Base-by-base conservation (phyloP, 2,888 invertebrate species). In the Halictus quadricinctus region DNA sequence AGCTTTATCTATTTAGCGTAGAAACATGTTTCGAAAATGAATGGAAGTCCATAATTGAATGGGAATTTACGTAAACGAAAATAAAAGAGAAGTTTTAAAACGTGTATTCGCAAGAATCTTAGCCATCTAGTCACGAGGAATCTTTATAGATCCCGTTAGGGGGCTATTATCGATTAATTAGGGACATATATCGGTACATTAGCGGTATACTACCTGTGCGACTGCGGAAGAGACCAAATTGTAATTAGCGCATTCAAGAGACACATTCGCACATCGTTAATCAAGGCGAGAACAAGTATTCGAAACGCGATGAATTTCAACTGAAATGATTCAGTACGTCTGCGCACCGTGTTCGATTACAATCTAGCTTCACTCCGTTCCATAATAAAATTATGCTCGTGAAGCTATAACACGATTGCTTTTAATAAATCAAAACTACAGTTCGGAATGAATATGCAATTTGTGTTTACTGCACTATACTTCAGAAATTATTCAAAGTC, bases 271-370 rank as follows among this genome's bases (percentile, higher is more conserved):
- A 60, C 29, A n/a, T 48, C 64, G 60, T 81, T 76, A 58, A 25
- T 12, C n/a, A 41, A 69, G 18, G 12, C 4, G 25, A 70, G 15
- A 64, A 64, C 46, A 75, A 75, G 13, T 50, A 72, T 64, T 64
- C 64, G 21, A 60, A 13, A 60, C 64, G 70, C 58, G 29, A 69
- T 76, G 60, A 72, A 76, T 80, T 79, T 81, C n/a, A 74, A 80
- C 76, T 77, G 36, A 58, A 77, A 81, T 25, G 54, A 64, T 43
- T n/a, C 12, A n/a, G 13, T 60, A 69, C 13, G 1, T 60, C 25
- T 60, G 13, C 6, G 12, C 12, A 60, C 13, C 25, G 13, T 60
- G 13, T 13, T 25, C 25, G 60, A 60, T 60, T 25, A 29, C 12
- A 64, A 29, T 64, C 29, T 29, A 64, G 29, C 15, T 64, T 29